Conservation (phyloP, 2,888 invertebrate species). For the Caenorhabditis sp. region DNA sequence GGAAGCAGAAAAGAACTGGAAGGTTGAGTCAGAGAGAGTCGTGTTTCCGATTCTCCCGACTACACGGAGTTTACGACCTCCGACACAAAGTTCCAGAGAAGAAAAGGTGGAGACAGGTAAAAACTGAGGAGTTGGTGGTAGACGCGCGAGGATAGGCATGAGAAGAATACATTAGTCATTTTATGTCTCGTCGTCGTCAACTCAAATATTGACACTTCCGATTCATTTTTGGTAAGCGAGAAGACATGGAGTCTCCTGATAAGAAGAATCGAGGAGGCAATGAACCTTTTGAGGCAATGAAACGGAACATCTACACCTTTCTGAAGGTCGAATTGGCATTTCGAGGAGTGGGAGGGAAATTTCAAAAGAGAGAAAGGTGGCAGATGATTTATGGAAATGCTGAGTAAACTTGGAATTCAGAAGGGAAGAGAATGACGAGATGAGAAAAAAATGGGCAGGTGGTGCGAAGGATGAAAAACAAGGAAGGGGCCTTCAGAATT, state of each 20-base stretch:
- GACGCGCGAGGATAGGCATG: constrained; percentile 32
- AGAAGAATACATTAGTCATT: constrained; percentile 47
- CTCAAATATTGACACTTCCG: constrained; percentile 57
- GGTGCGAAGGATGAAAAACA: neutral
- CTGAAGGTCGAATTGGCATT: constrained; percentile 51
- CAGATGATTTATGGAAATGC: constrained; percentile 28
- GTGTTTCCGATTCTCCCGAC: constrained; percentile 26
- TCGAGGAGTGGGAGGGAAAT: neutral
- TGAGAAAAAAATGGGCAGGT: neutral
- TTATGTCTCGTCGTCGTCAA: constrained; percentile 48
- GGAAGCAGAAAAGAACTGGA: neutral
- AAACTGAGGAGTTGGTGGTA: constrained; percentile 32
- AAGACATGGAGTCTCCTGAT: constrained; percentile 40
- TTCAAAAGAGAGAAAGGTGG: constrained; percentile 13
- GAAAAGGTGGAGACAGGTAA: constrained; percentile 12
- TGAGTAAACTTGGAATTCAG: neutral
- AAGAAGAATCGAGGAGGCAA: constrained; percentile 31
- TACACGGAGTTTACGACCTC: constrained; percentile 37
- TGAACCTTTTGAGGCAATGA: constrained; percentile 56
- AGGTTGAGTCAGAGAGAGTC: constrained; percentile 44
- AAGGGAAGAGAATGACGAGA: neutral
- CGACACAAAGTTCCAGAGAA: constrained; percentile 47
- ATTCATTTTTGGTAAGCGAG: constrained; percentile 41
- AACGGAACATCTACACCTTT: constrained; percentile 39
- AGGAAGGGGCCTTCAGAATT: no score